Base-by-base conservation (phyloP, 2,797 vertebrate genomes). In the Cuculus canorus region DNA sequence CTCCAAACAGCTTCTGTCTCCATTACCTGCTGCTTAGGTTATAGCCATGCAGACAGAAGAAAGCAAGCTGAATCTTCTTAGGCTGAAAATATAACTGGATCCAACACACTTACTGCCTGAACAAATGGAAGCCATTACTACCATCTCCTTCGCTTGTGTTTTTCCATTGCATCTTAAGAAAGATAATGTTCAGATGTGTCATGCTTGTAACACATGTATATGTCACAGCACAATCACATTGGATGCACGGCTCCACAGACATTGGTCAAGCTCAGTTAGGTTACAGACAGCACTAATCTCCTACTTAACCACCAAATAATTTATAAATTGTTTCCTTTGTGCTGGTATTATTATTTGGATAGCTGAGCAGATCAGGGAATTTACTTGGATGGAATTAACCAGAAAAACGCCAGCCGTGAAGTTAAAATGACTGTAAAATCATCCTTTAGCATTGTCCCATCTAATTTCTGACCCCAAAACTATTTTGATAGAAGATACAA, bases 321-420 rank as follows among this genome's bases (percentile, higher is more conserved):
- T 73, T 82, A 43, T 24, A 59, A 28, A 45, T 90, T 87, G 66
- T 92, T 94, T 91, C 23, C n/a, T 83, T 83, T 88, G 79, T 61
- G 41, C 43, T 71, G 0, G 0, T 80, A 68, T 64, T 68, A 70
- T 28, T 28, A 28, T 52, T 90, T 30, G 10, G 48, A 66, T 30
- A 94, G 78, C 64, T 73, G 61, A 91, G 81, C 39, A 87, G 32
- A 80, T 56, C 16, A 60, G 32, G 27, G 45, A 92, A 78, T 39
- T 95, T 41, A 71, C 25, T 17, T 45, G 39, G 39, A 80, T 60
- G 17, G 57, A 92, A 91, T 70, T 85, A 87, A 80, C 15, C 52
- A 63, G 22, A 82, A n/a, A 92, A 91, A 86, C 23, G 84, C 1
- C 17, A 88, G 63, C 19, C 4, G 2, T 53, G 69, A 75, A 90